Percentiles rank a stretch among this genome's conserved stretches.
Conservation (phyloP, 2,888 invertebrate genomes). For the Ophion ventricosus region DNA sequence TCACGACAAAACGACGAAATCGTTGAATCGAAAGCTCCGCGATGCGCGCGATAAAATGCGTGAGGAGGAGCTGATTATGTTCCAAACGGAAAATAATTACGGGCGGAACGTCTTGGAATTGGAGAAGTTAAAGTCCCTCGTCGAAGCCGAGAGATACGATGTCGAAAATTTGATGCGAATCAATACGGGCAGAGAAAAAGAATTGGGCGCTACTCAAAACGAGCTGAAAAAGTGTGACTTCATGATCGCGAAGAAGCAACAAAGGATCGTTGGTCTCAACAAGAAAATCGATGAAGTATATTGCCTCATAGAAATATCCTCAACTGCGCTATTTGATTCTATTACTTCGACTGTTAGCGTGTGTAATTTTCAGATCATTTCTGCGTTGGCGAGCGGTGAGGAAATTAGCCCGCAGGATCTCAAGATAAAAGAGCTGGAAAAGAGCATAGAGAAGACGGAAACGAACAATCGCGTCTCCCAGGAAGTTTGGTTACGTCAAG, state of each 20-base stretch:
- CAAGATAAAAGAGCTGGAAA: constrained; percentile 88
- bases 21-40: constrained; percentile 84
- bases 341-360: neutral
- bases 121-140: constrained; percentile 83
- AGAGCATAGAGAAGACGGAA: constrained; percentile 86
- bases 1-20: constrained; percentile 87
- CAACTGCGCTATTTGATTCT: neutral
- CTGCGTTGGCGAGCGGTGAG: constrained; percentile 74
- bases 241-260: constrained; percentile 84
- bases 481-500: constrained; percentile 90
- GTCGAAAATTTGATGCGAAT: constrained; percentile 80
- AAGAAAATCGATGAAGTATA: constrained; percentile 84
- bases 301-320: neutral
- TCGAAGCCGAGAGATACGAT: constrained; percentile 75
- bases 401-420: constrained; percentile 85
- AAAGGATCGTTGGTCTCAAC: constrained; percentile 84
- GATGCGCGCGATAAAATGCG: constrained; percentile 83
- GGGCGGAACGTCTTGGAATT: constrained; percentile 86
- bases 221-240: constrained; percentile 84
- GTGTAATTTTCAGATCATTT: constrained; percentile 70
- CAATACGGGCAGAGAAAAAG: constrained; percentile 82
- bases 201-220: constrained; percentile 82
- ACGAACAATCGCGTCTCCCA: constrained; percentile 88
- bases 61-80: constrained; percentile 85
- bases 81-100: constrained; percentile 85